Conservation (phyloP, 2,797 vertebrate genomes). For the Myripristis murdjan region DNA sequence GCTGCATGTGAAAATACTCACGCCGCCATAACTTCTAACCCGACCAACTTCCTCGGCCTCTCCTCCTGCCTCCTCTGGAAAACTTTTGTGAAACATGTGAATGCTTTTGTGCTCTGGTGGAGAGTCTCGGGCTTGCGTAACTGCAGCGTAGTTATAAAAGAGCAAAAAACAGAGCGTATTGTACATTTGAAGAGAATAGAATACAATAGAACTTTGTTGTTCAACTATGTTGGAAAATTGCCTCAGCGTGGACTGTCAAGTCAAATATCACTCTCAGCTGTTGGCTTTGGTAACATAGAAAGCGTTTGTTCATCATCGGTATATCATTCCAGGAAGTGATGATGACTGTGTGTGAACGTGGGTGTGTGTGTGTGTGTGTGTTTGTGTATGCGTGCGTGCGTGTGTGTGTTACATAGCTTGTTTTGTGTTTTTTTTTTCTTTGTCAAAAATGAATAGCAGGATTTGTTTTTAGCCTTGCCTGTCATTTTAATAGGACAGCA, state of each 20-base stretch:
- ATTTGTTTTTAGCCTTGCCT: too few relatives aligned
- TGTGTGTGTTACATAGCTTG: neutral
- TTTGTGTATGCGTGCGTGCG: too few relatives aligned
- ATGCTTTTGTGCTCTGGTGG: constrained; percentile 24
- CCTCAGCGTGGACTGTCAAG: constrained; percentile 72
- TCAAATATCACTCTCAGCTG: constrained; percentile 66
- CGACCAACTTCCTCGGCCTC: neutral
- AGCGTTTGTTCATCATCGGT: constrained; percentile 26
- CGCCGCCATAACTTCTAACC: too few relatives aligned
- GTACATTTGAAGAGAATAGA: constrained; percentile 37
- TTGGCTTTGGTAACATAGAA: constrained; percentile 37
- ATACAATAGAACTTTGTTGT: constrained; percentile 72
- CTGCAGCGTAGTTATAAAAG: too few relatives aligned
- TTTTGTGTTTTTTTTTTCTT: neutral
- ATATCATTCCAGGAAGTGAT: constrained; percentile 47
- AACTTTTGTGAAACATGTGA: neutral
- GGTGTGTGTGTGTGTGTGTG: constrained; percentile 9
- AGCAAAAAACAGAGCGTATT: constrained; percentile 35
- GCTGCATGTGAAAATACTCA: too few relatives aligned
- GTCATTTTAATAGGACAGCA: too few relatives aligned
- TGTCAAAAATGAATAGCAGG: constrained; percentile 5
- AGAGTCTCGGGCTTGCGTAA: constrained; percentile 31
- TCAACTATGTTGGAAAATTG: constrained; percentile 64
- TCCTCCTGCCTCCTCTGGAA: constrained; percentile 2
- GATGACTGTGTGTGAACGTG: constrained; percentile 48